Evolutionary conservation across 2,888 invertebrate genomes (phyloP), one percentile per base, ranked within the genome.

Genomic region (Mechanitis messenoides): DNA sequence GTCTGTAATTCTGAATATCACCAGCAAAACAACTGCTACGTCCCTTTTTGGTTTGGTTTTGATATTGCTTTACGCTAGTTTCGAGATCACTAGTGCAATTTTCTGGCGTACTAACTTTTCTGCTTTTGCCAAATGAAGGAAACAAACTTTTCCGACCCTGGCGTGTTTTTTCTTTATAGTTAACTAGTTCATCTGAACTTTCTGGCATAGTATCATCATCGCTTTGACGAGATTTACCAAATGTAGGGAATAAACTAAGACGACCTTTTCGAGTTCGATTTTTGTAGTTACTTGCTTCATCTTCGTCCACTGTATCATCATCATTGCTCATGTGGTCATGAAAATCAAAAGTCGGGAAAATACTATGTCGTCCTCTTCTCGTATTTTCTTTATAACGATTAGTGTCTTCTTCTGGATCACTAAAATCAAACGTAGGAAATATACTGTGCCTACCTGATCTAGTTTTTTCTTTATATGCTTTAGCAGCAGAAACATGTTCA

Each of bases 281-380:
- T 69, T 88, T 85, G 69, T 89, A 89, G 70, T 77, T 85, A 69
- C 78, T 71, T n/a, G 87, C 72, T 72, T 89, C 87, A 28, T 87
- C 85, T 73, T 85, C 87, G 60, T 87, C 84, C 64, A 87, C 76
- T 53, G 81, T 82, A 64, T 84, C 84, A 60, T 85, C 86, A 46
- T 85, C 86, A 67, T 84, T 81, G 58, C 78, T 80, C 46, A 80
- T 74, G 56, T 72, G 74, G 28, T 83, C 83, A 54, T 78, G 81
- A 60, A 88, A 88, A 70, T 89, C 81, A 58, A 89, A 88, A 11
- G 80, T 79, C 2, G 88, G 88, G 59, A 89, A 89, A 68, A 89
- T 87, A 59, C 88, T 89, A 59, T 84, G 80, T 63, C 88, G 76
- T 3, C 87, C 87, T 6, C 78, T 77, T 66, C 74, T 83, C 6